Base-by-base conservation (phyloP, 1,140 invertebrate species). In the Bradynema listronoti region DNA sequence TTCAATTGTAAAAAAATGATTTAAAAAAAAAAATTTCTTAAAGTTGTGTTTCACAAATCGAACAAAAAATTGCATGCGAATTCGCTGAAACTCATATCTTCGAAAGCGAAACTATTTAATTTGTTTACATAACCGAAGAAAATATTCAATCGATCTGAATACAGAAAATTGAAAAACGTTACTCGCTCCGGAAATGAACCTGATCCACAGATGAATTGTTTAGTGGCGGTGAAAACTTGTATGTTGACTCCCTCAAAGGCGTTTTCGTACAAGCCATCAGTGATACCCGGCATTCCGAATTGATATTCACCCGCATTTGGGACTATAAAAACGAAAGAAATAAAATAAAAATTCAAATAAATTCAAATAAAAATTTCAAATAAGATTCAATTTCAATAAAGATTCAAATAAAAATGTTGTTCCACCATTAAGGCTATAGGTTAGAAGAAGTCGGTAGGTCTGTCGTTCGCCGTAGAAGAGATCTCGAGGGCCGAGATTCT, bases 221-320 rank as follows among this genome's bases (percentile, higher is more conserved):
- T 95, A 79, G 91, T 91, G 19, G 81, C 79, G 80, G 95, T 90
- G 80, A 88, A 96, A 55, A 96, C 72, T 86, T 94, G 89, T 90
- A 91, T 96, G 73, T 95, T 83, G 80, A 95, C 90, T 4, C 89
- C 89, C 80, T 95, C 90, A 78, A 87, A 92, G 80, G 93, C 89
- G 5, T 86, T 88, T 80, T 96, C 92, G 78, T 96, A 96, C 6
- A 96, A 82, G 65, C 89, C 82, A 75, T 91, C 85, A 78, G 86
- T 89, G 7, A 97, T 82, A 45, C 90, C 72, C 0, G 89, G 84
- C n/a, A 72, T 41, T 9, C 19, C n/a, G 30, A 68, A 59, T 6
- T 29, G 32, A 33, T 58, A 68, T 22, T 69, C 69, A 36, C 53
- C 30, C 14, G 53, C 19, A 59, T 72, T 71, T 6, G 69, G 42